Evolutionary conservation across 1,140 invertebrate genomes (phyloP), one percentile per base, ranked within the genome.

Genomic region (Aphelinus certus): DNA sequence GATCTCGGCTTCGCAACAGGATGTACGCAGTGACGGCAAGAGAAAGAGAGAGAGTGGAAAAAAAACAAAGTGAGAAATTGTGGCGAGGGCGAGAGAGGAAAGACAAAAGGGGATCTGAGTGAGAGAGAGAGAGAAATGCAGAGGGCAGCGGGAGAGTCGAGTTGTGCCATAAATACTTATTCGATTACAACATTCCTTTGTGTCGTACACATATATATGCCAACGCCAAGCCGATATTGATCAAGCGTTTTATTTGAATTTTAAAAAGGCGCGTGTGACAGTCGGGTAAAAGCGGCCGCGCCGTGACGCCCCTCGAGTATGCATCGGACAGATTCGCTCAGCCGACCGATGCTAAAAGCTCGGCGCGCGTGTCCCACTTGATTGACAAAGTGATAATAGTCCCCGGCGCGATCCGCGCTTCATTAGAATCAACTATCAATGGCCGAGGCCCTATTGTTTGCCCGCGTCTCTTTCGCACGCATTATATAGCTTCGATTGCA

Each of bases 111-210:
- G n/a, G 57, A 61, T 7, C 26, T 26, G 26, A 26, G 26, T 0
- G 26, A 26, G 26, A 26, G 26, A 9, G 10, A 48, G 53, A 48
- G 46, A 58, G 7, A 63, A 65, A 65, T 65, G 7, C 55, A 58
- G n/a, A 65, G 47, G 26, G 26, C 49, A 48, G n/a, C n/a, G n/a
- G n/a, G n/a, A n/a, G 26, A 26, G 26, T 26, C 26, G 7, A 45
- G n/a, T 72, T 65, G 46, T 58, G 63, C 65, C 55, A 63, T 65
- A 42, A 64, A 72, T 65, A 26, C 26, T 26, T 26, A 72, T 72
- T 65, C 7, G 9, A 72, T 72, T 72, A 72, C 63, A 65, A 65
- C n/a, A 72, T 71, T 48, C 46, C 49, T 63, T 43, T 71, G 7
- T 55, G 58, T 71, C 51, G 4, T 4, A 42, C 10, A 57, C 56